Evolutionary conservation across 2,888 invertebrate species (phyloP).

Genomic region (Ptychoptera contaminata): DNA sequence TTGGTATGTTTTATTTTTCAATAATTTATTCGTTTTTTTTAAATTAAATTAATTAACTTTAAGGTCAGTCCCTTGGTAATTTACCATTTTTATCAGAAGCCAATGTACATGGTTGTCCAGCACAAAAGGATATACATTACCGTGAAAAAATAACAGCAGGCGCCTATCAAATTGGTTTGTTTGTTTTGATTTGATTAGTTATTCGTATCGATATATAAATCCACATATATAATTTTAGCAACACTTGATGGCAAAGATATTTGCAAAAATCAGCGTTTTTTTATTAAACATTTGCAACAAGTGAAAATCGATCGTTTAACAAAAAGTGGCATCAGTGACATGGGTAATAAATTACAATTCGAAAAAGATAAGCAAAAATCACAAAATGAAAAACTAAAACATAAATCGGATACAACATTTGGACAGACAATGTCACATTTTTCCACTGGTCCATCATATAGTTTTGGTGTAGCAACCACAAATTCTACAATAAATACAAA

Average conservation of each 20-base stretch:
- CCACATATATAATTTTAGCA: slow-evolving; percentile 28
- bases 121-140: slow-evolving; percentile 44
- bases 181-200: slow-evolving; percentile 3
- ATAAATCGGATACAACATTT: not conserved
- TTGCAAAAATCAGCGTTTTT: slow-evolving; percentile 39
- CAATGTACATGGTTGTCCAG: slow-evolving; percentile 45
- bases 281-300: slow-evolving; percentile 43
- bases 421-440: not conserved
- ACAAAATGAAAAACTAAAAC: too few species aligned
- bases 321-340: not conserved
- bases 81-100: slow-evolving; percentile 39
- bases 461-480: not conserved
- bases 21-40: not conserved
- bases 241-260: slow-evolving; percentile 42
- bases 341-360: too few species aligned
- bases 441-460: too few species aligned
- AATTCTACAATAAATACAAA: not conserved
- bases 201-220: not conserved
- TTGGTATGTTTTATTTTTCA: slow-evolving; percentile 14
- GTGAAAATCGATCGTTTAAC: not conserved
- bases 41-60: slow-evolving; percentile 5
- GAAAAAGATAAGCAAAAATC: too few species aligned
- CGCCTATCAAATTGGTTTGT: slow-evolving; percentile 41
- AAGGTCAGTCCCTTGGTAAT: slow-evolving; percentile 37
- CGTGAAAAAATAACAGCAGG: slow-evolving; percentile 50